Conservation (phyloP, 2,797 vertebrate species). For the Clarias fuscus region DNA sequence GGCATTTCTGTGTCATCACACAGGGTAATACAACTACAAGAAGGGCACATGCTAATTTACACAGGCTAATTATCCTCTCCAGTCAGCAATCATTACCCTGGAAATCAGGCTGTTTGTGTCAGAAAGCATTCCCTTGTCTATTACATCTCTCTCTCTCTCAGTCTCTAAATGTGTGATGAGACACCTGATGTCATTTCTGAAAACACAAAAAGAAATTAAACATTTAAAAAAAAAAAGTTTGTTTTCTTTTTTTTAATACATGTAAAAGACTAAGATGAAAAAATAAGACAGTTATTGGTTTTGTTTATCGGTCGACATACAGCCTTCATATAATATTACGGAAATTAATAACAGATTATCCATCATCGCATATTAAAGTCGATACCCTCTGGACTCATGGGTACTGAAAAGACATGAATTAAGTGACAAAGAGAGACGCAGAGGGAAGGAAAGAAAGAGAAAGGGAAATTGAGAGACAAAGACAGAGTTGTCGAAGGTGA, state of each 20-base stretch:
- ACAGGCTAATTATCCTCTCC: slow-evolving; percentile 26
- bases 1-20: slow-evolving; percentile 7
- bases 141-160: background rate
- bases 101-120: slow-evolving; percentile 36
- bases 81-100: slow-evolving; percentile 4
- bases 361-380: background rate
- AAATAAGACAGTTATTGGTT: background rate
- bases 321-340: background rate
- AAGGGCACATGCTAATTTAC: slow-evolving; percentile 19
- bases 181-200: background rate
- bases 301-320: background rate
- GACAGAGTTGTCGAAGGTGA: background rate
- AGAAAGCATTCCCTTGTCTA: slow-evolving; percentile 4
- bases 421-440: background rate
- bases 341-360: slow-evolving; percentile 17
- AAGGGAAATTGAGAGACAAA: background rate
- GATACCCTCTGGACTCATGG: too few relatives aligned
- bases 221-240: background rate
- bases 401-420: background rate
- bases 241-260: background rate
- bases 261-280: background rate
- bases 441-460: background rate
- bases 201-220: background rate
- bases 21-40: background rate
- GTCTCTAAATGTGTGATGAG: background rate